These are phyloP conservation scores for Odontomyia ornata DNA, from an alignment of 2,888 invertebrate genomes.

Conservation along the genomic window DNA sequence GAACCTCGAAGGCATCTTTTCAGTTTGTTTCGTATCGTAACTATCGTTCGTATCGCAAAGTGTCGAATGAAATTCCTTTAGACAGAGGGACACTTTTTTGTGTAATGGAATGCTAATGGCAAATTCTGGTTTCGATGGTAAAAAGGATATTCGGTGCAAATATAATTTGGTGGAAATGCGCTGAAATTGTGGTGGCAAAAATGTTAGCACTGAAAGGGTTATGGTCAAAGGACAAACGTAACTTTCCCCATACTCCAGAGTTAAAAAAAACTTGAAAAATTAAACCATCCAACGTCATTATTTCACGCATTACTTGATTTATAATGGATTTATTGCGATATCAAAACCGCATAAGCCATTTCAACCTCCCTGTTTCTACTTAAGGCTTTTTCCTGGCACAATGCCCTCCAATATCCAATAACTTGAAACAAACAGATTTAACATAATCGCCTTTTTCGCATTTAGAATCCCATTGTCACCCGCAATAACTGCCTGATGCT, in stretches of 20 bases:
- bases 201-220: too few species aligned
- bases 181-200: too few species aligned
- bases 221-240: too few species aligned
- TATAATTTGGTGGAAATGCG: too few species aligned
- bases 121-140: background rate
- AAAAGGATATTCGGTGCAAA: too few species aligned
- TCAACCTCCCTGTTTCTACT: too few species aligned
- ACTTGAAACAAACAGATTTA: slow-evolving; percentile 42
- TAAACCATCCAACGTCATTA: background rate
- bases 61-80: background rate
- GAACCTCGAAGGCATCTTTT: slow-evolving; percentile 34
- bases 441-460: slow-evolving; percentile 42
- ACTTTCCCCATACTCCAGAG: too few species aligned
- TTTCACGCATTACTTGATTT: background rate
- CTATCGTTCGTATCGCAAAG: slow-evolving; percentile 31
- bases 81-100: background rate
- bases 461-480: slow-evolving; percentile 42
- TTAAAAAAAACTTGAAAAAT: background rate
- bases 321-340: slow-evolving; percentile 13
- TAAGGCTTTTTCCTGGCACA: too few species aligned
- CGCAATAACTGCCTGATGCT: slow-evolving; percentile 23
- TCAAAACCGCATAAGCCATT: background rate
- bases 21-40: slow-evolving; percentile 8
- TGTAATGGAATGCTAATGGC: slow-evolving; percentile 20
- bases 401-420: background rate